Evolutionary conservation across 1,140 invertebrate genomes (phyloP).

Genomic region (Battus philenor): DNA sequence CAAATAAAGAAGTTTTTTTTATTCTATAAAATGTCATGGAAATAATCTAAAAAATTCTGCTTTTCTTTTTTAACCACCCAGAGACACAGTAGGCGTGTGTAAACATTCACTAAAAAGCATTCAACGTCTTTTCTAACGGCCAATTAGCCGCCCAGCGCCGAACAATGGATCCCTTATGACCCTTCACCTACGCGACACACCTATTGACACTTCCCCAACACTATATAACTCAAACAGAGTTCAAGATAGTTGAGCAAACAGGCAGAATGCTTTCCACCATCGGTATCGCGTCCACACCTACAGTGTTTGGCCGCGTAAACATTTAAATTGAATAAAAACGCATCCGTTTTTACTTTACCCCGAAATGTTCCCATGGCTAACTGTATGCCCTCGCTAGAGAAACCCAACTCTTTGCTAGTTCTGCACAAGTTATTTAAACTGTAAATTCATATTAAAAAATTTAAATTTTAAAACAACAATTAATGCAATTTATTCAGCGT

Average conservation of each 20-base stretch:
- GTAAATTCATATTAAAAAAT: too few species aligned
- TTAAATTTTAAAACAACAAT: too few species aligned
- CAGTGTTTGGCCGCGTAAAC: constrained; percentile 32
- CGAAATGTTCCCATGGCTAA: constrained; percentile 38
- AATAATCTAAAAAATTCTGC: too few species aligned
- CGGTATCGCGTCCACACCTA: constrained; percentile 40
- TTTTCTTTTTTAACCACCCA: too few species aligned
- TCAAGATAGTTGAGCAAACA: constrained; percentile 25
- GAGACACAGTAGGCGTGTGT: too few species aligned
- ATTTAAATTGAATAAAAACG: constrained; percentile 20
- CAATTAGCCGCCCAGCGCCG: constrained; percentile 1
- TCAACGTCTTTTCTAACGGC: not conserved
- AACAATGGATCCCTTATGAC: constrained; percentile 23
- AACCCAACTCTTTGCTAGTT: too few species aligned
- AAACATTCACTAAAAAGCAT: not conserved
- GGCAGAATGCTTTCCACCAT: constrained; percentile 13
- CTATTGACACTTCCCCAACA: constrained; percentile 32
- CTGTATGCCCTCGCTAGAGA: not conserved
- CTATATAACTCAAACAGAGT: constrained; percentile 21
- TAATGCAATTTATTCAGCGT: too few species aligned
- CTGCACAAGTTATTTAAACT: too few species aligned
- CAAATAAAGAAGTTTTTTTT: too few species aligned
- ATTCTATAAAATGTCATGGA: too few species aligned
- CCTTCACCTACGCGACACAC: constrained; percentile 24
- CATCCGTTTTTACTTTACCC: constrained; percentile 28